Base-by-base conservation (phyloP, 2,113 vertebrate genomes). In the Scalopus aquaticus region DNA sequence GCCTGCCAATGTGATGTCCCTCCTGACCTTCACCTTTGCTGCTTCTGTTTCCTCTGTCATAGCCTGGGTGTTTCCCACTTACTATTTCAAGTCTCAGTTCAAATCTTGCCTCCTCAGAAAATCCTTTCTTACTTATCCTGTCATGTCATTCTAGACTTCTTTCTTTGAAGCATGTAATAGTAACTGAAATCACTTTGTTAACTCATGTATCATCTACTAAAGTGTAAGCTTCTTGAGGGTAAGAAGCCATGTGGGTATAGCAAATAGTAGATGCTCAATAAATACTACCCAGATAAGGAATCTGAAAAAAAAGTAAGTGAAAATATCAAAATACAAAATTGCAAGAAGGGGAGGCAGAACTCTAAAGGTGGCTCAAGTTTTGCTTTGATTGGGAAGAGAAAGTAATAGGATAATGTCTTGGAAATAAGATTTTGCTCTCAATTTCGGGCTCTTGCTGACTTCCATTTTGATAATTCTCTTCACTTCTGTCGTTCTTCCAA, bases 401-500 rank as follows among this genome's bases (percentile, higher is more conserved):
- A 35, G 24, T 13, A 19, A 1, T 67, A 9, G 37, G 20, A 76
- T 44, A 10, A 22, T 15, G 39, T 49, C 72, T 49, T 46, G 5
- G 64, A 79, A 79, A 42, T 3, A 9, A 2, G 4, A 26, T 16
- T n/a, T 17, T 37, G 4, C 5, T 9, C 9, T 39, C 30, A 17
- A 17, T 69, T 51, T 69, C 1, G 0, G 35, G 67, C 30, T 54
- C 0, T 35, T 28, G 26, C 7, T 30, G 12, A n/a, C 37, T 44
- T 85, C 16, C 30, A 0, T 56, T 54, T 54, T 49, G 80, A 26
- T 86, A 69, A 37, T 12, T 4, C 37, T 28, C 30, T 65, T 58
- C 95, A 79, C 90, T 93, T 95, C 26, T 73, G 22, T 42, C 54
- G 0, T 69, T 77, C 88, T 98, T 97, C 90, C 46, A 60, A 72